phyloP scores from a whole-genome alignment of 2,888 invertebrate species.

The Acanthosepion pharaonis region DNA sequence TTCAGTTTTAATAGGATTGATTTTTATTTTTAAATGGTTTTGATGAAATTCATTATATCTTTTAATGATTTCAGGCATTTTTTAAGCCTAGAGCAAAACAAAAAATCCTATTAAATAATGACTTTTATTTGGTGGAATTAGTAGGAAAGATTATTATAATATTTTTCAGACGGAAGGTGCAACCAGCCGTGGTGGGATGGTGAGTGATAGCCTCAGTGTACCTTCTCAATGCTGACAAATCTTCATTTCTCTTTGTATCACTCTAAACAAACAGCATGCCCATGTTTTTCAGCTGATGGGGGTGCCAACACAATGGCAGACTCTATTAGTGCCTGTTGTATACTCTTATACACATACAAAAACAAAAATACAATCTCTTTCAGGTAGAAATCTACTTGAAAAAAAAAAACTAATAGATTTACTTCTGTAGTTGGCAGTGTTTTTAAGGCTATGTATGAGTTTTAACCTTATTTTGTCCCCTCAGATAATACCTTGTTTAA shows the following conservation, averaged over 20 bases:
- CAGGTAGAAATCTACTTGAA: background rate
- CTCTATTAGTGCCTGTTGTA: constrained; percentile 4
- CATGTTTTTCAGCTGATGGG: background rate
- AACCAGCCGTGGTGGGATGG: constrained; percentile 33
- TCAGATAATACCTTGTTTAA: no score
- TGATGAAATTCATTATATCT: background rate
- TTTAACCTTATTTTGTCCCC: no score
- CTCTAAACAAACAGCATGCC: background rate
- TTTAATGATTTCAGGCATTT: background rate
- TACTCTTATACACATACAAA: background rate
- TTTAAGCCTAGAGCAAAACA: background rate
- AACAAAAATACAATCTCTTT: background rate
- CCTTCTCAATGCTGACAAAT: constrained; percentile 12
- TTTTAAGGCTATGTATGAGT: no score
- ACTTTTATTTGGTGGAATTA: background rate
- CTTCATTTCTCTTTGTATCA: background rate
- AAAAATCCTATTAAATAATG: no score
- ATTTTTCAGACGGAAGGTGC: constrained; percentile 33
- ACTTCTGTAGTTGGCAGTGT: background rate
- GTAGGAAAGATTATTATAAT: constrained; percentile 33
- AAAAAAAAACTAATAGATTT: background rate
- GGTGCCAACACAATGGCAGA: background rate
- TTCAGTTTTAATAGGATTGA: background rate
- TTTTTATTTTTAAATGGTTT: background rate
- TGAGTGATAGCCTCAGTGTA: constrained; percentile 33